These are phyloP conservation scores for Meloidogyne hapla DNA, from an alignment of 1,140 invertebrate species.

Conservation along the genomic window DNA sequence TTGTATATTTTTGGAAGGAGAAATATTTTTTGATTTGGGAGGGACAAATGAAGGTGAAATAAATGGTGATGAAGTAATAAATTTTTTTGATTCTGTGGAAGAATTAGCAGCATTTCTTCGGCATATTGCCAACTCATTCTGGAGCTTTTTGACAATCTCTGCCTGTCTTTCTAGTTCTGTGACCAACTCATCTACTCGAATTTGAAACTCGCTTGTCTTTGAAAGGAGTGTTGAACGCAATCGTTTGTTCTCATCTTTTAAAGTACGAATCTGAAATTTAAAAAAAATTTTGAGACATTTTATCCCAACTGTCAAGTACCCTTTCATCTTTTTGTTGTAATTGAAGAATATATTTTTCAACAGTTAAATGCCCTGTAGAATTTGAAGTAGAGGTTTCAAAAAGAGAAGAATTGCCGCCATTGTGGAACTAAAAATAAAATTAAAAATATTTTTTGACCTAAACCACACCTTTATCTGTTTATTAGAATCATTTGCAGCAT, in stretches of 20 bases:
- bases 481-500: neutral
- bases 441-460: too few species aligned
- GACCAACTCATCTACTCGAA: constrained; percentile 36
- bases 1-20: neutral
- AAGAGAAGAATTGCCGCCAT: neutral
- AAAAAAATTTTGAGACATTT: neutral
- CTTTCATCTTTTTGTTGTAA: constrained; percentile 24
- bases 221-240: constrained; percentile 30
- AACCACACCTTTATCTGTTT: neutral
- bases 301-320: neutral
- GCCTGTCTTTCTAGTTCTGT: constrained; percentile 45
- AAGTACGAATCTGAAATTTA: constrained; percentile 38
- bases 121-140: constrained; percentile 38
- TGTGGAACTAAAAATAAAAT: neutral
- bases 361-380: constrained; percentile 11
- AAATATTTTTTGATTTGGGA: neutral
- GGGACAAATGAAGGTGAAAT: neutral
- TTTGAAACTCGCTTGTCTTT: constrained; percentile 33
- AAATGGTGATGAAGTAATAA: neutral
- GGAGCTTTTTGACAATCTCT: constrained; percentile 40
- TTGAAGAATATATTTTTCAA: constrained; percentile 24
- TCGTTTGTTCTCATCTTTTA: constrained; percentile 46
- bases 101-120: neutral
- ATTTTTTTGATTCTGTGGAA: neutral
- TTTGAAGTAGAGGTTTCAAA: neutral